Conservation (phyloP, 2,113 vertebrate genomes). For the Prunella fulvescens region DNA sequence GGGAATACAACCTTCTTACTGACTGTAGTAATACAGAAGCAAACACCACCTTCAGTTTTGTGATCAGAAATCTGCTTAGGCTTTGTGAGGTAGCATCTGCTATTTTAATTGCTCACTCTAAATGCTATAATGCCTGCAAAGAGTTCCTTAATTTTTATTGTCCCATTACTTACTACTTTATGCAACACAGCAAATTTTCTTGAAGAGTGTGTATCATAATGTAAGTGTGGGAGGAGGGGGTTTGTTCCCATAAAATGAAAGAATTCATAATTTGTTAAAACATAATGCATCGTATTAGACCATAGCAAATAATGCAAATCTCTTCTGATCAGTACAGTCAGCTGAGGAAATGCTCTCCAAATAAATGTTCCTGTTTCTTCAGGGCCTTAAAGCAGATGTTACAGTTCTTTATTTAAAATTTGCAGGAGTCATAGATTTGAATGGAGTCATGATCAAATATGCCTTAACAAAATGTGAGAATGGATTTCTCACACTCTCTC, state of each 20-base stretch:
- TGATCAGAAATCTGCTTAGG: neutral
- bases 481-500: neutral
- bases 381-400: slow-evolving; percentile 27
- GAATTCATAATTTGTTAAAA: neutral
- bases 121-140: slow-evolving; percentile 6
- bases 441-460: neutral
- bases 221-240: neutral
- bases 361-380: neutral
- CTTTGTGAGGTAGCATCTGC: slow-evolving; percentile 22
- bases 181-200: slow-evolving; percentile 28
- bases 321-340: neutral
- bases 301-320: neutral
- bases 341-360: neutral
- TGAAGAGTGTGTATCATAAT: neutral
- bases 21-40: neutral
- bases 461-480: neutral
- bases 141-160: slow-evolving; percentile 53
- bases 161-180: slow-evolving; percentile 11
- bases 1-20: neutral
- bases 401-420: slow-evolving; percentile 40
- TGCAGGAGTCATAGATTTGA: neutral
- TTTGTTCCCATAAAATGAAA: neutral
- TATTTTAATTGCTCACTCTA: slow-evolving; percentile 39
- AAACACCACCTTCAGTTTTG: neutral
- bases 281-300: neutral